Conservation (phyloP, 2,888 invertebrate species). For the Rhagium mordax region DNA sequence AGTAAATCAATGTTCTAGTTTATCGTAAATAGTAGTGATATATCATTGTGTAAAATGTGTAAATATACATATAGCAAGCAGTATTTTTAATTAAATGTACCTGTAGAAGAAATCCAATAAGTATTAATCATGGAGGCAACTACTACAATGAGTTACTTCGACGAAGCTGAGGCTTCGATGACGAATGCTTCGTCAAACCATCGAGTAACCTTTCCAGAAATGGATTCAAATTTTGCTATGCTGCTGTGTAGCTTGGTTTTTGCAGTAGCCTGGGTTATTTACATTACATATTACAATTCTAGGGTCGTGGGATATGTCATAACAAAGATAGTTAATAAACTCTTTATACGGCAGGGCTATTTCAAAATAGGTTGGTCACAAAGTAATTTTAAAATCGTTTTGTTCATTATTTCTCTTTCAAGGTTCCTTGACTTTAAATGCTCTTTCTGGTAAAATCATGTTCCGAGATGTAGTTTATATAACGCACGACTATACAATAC, state of each 20-base stretch:
- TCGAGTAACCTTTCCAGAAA: conserved; percentile 72
- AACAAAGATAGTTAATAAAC: conserved; percentile 89
- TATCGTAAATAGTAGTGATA: background rate
- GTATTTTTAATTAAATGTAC: conserved; percentile 1
- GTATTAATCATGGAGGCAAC: conserved; percentile 40
- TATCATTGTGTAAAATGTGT: conserved; percentile 4
- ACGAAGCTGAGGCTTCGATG: conserved; percentile 57
- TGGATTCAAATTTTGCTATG: conserved; percentile 85
- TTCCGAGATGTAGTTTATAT: conserved; percentile 96
- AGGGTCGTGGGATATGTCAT: conserved; percentile 91
- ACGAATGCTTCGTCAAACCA: conserved; percentile 57
- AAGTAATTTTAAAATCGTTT: conserved; percentile 10
- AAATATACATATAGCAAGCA: background rate
- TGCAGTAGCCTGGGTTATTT: conserved; percentile 92
- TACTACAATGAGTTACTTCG: conserved; percentile 46
- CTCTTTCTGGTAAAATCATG: conserved; percentile 99
- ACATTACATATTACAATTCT: conserved; percentile 96
- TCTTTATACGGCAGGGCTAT: conserved; percentile 89
- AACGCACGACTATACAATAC: conserved; percentile 92
- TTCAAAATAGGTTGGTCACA: conserved; percentile 84
- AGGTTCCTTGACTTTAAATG: conserved; percentile 96
- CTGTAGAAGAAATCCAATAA: background rate
- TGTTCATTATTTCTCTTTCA: conserved; percentile 57
- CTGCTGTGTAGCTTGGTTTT: conserved; percentile 86
- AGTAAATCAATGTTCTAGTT: background rate